Evolutionary conservation across 2,888 invertebrate species (phyloP).

Genomic region (Plusia festucae): DNA sequence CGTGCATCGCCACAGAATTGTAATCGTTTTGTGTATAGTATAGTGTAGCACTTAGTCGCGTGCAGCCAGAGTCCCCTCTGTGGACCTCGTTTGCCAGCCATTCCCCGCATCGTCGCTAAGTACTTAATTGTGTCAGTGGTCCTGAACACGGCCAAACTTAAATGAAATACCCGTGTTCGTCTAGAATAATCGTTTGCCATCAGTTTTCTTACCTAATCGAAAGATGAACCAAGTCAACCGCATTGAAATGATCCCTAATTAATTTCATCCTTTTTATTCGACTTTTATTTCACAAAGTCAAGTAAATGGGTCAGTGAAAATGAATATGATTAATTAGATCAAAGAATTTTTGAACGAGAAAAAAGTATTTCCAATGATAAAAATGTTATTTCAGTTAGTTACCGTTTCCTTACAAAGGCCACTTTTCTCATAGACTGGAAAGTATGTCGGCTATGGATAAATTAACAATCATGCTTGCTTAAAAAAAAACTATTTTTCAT

Average conservation of each 20-base stretch:
- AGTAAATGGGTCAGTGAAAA: constrained; percentile 38
- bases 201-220: constrained; percentile 41
- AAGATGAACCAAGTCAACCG: constrained; percentile 31
- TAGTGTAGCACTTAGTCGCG: constrained; percentile 61
- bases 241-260: constrained; percentile 31
- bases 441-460: not conserved
- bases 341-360: constrained; percentile 10
- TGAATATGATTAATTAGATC: constrained; percentile 35
- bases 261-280: constrained; percentile 28
- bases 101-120: constrained; percentile 64
- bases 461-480: not conserved
- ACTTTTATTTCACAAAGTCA: constrained; percentile 33
- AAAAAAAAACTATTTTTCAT: too few relatives aligned
- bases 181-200: constrained; percentile 48
- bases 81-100: constrained; percentile 54
- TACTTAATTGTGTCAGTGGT: constrained; percentile 72
- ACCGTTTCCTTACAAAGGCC: not conserved
- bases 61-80: constrained; percentile 47
- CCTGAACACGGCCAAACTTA: constrained; percentile 64
- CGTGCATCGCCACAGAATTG: constrained; percentile 39
- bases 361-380: not conserved
- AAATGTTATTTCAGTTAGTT: not conserved
- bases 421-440: not conserved
- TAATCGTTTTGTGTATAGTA: constrained; percentile 48
- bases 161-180: constrained; percentile 66